Conservation (phyloP, 2,797 vertebrate genomes). For the Girardinus metallicus region DNA sequence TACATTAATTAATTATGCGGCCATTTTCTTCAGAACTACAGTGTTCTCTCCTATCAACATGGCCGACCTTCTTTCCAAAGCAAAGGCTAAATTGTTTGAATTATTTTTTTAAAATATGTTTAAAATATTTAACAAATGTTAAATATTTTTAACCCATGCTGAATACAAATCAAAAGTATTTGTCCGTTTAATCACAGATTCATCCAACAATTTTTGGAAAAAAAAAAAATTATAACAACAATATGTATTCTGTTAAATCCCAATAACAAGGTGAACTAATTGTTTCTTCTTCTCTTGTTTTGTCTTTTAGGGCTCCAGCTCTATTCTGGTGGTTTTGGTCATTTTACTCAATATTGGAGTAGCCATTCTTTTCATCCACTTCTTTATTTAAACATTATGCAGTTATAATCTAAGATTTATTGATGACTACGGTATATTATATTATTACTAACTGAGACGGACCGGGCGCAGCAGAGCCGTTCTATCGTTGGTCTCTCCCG, state of each 20-base stretch:
- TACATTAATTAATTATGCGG: too few relatives aligned
- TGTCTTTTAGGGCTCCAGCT: slow-evolving; percentile 90
- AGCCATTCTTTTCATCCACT: slow-evolving; percentile 99
- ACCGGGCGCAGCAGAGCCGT: slow-evolving; percentile 74
- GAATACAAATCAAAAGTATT: not conserved
- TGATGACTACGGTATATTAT: slow-evolving; percentile 73
- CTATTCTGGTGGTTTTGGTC: slow-evolving; percentile 98
- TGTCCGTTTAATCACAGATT: not conserved
- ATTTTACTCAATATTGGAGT: slow-evolving; percentile 99
- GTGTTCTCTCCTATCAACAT: too few relatives aligned
- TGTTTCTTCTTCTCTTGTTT: slow-evolving; percentile 48
- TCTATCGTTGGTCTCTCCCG: slow-evolving; percentile 68
- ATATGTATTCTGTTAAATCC: not conserved
- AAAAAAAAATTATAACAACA: not conserved
- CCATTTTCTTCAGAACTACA: too few relatives aligned
- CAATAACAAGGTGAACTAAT: slow-evolving; percentile 19
- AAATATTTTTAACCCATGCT: too few relatives aligned
- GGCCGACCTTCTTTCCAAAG: too few relatives aligned
- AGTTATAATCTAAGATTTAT: slow-evolving; percentile 75
- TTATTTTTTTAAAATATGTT: too few relatives aligned
- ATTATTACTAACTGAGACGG: slow-evolving; percentile 67
- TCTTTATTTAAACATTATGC: slow-evolving; percentile 94
- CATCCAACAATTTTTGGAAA: not conserved
- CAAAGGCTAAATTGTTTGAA: too few relatives aligned
- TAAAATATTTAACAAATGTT: too few relatives aligned